Evolutionary conservation across 92 coral and sea anemone species (phyloP), one percentile per base, ranked within the genome.

Genomic region (Heteractis magnifica): DNA sequence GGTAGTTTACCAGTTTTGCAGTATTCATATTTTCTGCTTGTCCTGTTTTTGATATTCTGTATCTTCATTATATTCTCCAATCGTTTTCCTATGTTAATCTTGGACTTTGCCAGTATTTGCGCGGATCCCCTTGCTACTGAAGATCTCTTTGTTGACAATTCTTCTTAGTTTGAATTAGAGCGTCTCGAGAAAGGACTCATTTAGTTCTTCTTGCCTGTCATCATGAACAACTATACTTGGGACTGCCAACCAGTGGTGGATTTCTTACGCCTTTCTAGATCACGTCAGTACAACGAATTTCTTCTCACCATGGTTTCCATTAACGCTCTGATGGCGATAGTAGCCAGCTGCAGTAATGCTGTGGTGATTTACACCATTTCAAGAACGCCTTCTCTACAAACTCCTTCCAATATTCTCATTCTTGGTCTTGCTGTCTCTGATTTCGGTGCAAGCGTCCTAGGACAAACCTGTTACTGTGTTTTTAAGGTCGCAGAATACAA

Each of bases 401-500:
- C 83, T 21, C 76, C 83, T 6, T 64, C 83, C 14, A 48, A 80
- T 49, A 49, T 65, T n/a, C 75, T 80, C 10, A 26, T 80, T 16
- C 16, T 49, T 49, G 83, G 83, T n/a, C 59, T 80, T 52, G 51
- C 83, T 20, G 16, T 64, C 55, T 26, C 83, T 18, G 83, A 80
- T 19, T 44, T 80, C 11, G 15, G 58, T 65, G 56, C 64, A 56
- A 75, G 83, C 13, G 49, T 80, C 53, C 26, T 80, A 49, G 41
- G 49, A 6, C 81, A 77, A 51, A 65, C 81, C 19, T 64, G 34
- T 5, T 80, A 19, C 56, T 80, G 83, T 23, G 18, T 62, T 4
- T 62, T 62, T 23, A n/a, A 18, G 70, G 10, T 18, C 20, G 4
- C 26, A 5, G 70, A 62, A 23, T 18, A 18, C 20, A 6, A 23